Conservation (phyloP, 2,888 invertebrate species). For the Tetanocera ferruginea region DNA sequence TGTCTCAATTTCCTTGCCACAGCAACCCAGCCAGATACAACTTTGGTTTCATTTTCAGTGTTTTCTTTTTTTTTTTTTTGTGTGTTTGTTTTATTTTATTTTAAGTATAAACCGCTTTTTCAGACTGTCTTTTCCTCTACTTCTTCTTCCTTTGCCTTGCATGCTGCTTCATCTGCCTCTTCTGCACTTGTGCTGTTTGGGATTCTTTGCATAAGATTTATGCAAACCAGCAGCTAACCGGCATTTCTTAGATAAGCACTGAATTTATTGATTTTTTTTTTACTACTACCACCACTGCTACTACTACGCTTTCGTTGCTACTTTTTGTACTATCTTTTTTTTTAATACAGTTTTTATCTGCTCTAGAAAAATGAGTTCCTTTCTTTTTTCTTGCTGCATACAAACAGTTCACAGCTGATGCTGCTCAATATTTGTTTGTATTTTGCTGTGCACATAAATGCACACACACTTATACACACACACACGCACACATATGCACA, state of each 20-base stretch:
- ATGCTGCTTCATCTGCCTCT: not conserved
- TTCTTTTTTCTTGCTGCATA: not conserved
- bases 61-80: too few species aligned
- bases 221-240: conserved; percentile 5
- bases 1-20: not conserved
- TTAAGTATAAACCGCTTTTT: not conserved
- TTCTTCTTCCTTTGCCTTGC: not conserved
- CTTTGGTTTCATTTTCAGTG: too few species aligned
- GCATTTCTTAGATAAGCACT: not conserved
- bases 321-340: not conserved
- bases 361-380: not conserved
- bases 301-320: not conserved
- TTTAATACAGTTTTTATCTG: too few species aligned
- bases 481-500: too few species aligned
- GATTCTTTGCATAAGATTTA: conserved; percentile 24
- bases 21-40: not conserved
- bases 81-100: not conserved
- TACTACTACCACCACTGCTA: not conserved
- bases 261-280: conserved; percentile 25
- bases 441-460: too few species aligned
- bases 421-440: not conserved
- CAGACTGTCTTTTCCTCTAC: not conserved
- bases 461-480: too few species aligned
- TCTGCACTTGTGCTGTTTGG: not conserved
- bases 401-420: not conserved